Conservation (phyloP, 1,140 invertebrate species). For the Trichonephila clavipes region DNA sequence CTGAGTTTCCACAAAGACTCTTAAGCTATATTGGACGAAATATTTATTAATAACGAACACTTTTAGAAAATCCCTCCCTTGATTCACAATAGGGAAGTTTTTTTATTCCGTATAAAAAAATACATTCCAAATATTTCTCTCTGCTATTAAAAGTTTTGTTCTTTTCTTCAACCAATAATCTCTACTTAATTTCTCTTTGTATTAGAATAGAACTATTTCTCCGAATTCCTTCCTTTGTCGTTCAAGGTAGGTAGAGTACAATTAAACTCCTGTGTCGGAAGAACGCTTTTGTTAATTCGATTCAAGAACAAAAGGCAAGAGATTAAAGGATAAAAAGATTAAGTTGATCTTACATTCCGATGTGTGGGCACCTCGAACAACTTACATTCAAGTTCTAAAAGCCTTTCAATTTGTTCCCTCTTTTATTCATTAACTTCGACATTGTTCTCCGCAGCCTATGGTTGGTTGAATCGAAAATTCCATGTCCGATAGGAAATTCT, state of each 20-base stretch:
- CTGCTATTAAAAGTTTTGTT: neutral
- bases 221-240: neutral
- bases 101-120: neutral
- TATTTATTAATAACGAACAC: no score
- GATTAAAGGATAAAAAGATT: conserved; percentile 50
- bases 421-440: conserved; percentile 52
- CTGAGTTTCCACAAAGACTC: no score
- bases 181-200: neutral
- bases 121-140: neutral
- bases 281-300: conserved; percentile 38
- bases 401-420: conserved; percentile 25
- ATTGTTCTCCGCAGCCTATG: conserved; percentile 17
- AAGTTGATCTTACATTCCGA: conserved; percentile 19
- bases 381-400: conserved; percentile 21
- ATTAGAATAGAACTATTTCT: neutral
- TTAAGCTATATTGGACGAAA: no score
- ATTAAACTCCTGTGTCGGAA: neutral
- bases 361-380: neutral
- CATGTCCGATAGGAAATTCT: neutral
- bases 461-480: conserved; percentile 27
- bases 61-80: no score
- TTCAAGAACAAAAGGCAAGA: conserved; percentile 18
- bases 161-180: neutral
- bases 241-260: neutral
- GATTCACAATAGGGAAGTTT: neutral